Evolutionary conservation across 2,113 vertebrate species (phyloP), one percentile per base, ranked within the genome.

Genomic region (Prunella fulvescens): DNA sequence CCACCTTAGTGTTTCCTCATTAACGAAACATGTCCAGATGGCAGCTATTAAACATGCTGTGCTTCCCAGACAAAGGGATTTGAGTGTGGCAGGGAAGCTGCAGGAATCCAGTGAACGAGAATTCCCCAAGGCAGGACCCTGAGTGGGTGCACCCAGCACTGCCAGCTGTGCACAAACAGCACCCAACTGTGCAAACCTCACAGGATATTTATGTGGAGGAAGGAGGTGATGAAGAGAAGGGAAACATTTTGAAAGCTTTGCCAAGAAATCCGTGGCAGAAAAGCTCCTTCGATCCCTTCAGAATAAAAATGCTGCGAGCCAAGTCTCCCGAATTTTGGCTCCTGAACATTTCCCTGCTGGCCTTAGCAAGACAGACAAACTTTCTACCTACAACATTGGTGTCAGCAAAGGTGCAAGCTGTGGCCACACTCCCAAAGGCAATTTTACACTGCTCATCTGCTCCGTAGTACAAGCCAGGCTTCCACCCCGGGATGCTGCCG

Each of bases 401-500:
- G 77, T 96, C 97, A 89, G 97, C 71, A 95, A 99, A 99, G 42
- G 98, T 98, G 97, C 99, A 99, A 35, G 98, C 98, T 7, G 97
- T 97, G 4, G 99, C 99, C 4, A 89, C 26, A 4, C 95, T 98
- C 7, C 99, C 99, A 33, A 99, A 99, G 61, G 99, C 99, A 11
- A 99, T 98, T 47, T 98, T 98, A 85, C 99, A 99, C 88, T 99
- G 99, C 76, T 99, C 99, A 25, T 99, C 98, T 2, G 98, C 98
- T n/a, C 98, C 98, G 0, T 99, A 99, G 96, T 99, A 99, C 45
- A 99, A 97, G 66, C 99, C 99, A 3, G 99, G 99, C 93, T 98
- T 99, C 96, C 97, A 98, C 44, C 97, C 95, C 5, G 98, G 98
- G 50, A 98, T 98, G 61, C 94, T 98, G 78, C 96, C 96, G 16